Conservation (phyloP, 1,140 invertebrate genomes). For the Anastatus disparis region DNA sequence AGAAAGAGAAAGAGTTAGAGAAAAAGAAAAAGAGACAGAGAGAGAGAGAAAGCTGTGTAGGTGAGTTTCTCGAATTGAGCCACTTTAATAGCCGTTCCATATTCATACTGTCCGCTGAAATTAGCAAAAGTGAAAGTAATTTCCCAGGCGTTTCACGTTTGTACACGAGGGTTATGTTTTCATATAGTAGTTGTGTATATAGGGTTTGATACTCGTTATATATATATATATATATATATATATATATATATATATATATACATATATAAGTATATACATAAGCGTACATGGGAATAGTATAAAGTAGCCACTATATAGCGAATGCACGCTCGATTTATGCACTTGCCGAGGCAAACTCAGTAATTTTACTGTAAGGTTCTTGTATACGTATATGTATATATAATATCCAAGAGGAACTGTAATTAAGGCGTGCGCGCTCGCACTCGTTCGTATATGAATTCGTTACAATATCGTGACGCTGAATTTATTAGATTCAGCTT, state of each 20-base stretch:
- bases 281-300: neutral
- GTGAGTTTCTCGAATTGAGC: slow-evolving; percentile 1
- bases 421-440: neutral
- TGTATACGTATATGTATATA: no score
- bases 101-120: neutral
- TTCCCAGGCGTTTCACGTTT: neutral
- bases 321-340: slow-evolving; percentile 1
- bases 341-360: neutral
- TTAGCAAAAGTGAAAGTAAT: slow-evolving; percentile 21
- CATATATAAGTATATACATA: neutral
- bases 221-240: no score
- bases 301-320: neutral
- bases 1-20: neutral
- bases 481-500: slow-evolving; percentile 3
- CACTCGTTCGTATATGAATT: slow-evolving; percentile 9
- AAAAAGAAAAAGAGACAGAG: neutral
- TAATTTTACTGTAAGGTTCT: neutral
- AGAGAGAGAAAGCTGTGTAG: neutral
- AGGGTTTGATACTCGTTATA: no score
- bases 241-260: neutral
- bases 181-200: no score
- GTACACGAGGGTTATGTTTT: no score
- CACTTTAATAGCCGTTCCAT: neutral
- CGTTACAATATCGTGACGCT: neutral
- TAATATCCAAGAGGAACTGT: neutral